Evolutionary conservation across 2,113 vertebrate genomes (phyloP), one percentile per base, ranked within the genome.

Genomic region (Percopsis transmontana): DNA sequence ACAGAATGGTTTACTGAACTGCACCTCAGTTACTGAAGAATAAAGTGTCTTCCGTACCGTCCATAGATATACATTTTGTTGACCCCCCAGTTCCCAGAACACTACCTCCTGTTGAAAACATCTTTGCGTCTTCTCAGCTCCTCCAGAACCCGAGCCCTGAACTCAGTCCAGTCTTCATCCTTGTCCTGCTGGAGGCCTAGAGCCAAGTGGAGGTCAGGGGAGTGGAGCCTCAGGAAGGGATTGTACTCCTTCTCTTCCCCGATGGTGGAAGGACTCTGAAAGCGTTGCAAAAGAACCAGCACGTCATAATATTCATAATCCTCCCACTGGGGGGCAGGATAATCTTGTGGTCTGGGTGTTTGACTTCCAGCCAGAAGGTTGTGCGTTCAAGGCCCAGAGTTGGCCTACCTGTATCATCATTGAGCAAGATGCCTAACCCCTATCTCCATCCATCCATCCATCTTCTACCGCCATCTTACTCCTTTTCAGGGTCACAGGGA

Each of bases 181-280:
- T 51, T n/a, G 0, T 84, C 77, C 7, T 81, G 93, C 78, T 90
- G 88, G 14, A 97, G 79, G 16, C 93, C 94, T 82, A 98, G 82
- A 0, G 92, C 92, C 64, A 85, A 87, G 27, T 98, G 97, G 72
- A 99, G 93, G 16, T 94, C 94, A 0, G 80, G 74, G 39, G 68
- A 89, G 81, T 98, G 95, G 19, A 93, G 96, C 68, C 96, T 88
- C 79, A 99, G 88, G 89, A 99, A 99, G 0, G 97, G 97, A 76
- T 99, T 99, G 88, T 99, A 99, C 57, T 90, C 89, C 70, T 94
- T 94, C 77, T 99, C 97, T 41, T 99, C 97, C 0, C 93, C 92
- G 10, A 99, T 88, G 0, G 96, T 98, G 24, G 97, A 99, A 0
- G 97, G 97, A 79, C 96, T 93, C 97, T 99, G 89, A 0, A 59